A percentile compares a stretch with the other conserved stretches of the same genome.
Conservation (phyloP, 2,888 invertebrate genomes). For the Scaeva pyrastri region DNA sequence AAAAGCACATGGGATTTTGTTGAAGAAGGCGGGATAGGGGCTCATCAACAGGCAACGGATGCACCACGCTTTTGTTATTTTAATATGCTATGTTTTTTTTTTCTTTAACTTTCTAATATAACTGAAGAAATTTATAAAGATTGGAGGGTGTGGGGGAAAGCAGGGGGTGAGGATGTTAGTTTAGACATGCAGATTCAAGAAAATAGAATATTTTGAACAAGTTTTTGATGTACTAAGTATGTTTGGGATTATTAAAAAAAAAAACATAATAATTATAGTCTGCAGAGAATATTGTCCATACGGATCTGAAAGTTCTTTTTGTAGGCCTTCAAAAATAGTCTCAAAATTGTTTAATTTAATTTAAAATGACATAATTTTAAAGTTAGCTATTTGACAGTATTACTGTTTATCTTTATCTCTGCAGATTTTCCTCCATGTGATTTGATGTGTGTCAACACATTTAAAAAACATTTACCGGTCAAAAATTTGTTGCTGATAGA, state of each 20-base stretch:
- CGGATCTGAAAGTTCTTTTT: no score
- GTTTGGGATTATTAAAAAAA: background rate
- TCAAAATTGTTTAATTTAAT: no score
- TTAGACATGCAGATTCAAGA: conserved; percentile 2
- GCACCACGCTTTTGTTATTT: conserved; percentile 62
- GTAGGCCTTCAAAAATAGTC: no score
- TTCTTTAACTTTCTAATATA: background rate
- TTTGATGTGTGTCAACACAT: no score
- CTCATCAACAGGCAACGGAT: conserved; percentile 27
- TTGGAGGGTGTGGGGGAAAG: background rate
- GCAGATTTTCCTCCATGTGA: no score
- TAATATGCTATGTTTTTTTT: conserved; percentile 29
- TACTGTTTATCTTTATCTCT: no score
- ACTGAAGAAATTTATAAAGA: background rate
- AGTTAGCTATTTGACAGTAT: no score
- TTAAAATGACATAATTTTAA: no score
- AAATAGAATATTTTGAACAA: conserved; percentile 18
- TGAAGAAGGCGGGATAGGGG: background rate
- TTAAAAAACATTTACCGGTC: no score
- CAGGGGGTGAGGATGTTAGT: background rate
- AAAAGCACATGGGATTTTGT: conserved; percentile 61
- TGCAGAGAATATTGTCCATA: background rate
- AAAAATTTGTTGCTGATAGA: no score
- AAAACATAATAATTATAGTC: background rate
- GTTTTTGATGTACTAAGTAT: background rate